Conservation (phyloP, 1,140 invertebrate species). For the Oncopeltus fasciatus region DNA sequence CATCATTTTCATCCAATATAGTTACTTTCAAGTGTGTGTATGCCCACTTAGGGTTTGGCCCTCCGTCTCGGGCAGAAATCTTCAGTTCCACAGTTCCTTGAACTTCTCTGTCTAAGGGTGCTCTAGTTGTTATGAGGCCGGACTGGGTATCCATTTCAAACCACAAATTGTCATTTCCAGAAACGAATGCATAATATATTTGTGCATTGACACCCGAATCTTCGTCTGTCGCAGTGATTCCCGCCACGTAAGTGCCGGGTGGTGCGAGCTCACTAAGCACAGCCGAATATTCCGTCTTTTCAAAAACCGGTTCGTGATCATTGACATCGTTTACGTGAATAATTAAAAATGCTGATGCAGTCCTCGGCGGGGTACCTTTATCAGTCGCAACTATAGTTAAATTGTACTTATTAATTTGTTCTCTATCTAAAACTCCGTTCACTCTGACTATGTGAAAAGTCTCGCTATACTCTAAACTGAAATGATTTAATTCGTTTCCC, state of each 20-base stretch:
- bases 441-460: constrained; percentile 82
- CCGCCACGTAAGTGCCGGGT: constrained; percentile 71
- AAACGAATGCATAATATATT: constrained; percentile 73
- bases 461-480: constrained; percentile 66
- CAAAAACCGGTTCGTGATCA: constrained; percentile 86
- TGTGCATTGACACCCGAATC: constrained; percentile 80
- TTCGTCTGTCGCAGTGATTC: constrained; percentile 78
- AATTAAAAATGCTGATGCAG: constrained; percentile 69
- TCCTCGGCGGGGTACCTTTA: constrained; percentile 67
- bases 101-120: constrained; percentile 68
- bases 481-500: constrained; percentile 84
- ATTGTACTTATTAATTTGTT: constrained; percentile 84
- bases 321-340: constrained; percentile 91
- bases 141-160: constrained; percentile 69
- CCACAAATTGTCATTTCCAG: constrained; percentile 74
- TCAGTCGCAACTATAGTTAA: constrained; percentile 81
- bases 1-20: constrained; percentile 91
- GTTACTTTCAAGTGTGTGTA: constrained; percentile 75
- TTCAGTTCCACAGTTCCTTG: constrained; percentile 67
- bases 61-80: constrained; percentile 72
- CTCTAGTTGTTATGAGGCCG: constrained; percentile 71
- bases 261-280: constrained; percentile 75
- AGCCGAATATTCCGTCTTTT: constrained; percentile 80
- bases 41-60: constrained; percentile 79
- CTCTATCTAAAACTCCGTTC: constrained; percentile 78